Evolutionary conservation across 2,888 invertebrate genomes (phyloP).

Genomic region (Orchesella flavescens): DNA sequence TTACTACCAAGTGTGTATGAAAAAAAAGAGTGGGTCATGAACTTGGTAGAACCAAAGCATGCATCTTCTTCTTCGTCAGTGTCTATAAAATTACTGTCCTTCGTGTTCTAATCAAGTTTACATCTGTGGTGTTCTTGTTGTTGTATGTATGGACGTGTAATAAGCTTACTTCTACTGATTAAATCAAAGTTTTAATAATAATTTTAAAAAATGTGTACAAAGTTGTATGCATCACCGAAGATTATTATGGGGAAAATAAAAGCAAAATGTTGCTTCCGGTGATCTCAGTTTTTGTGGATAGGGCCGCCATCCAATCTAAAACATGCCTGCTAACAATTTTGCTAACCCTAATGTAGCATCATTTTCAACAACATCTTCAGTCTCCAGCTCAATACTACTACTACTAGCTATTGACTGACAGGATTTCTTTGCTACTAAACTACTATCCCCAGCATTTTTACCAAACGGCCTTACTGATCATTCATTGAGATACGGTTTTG

Average conservation of each 20-base stretch:
- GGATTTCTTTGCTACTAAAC: conserved; percentile 1
- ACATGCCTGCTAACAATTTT: conserved; percentile 18
- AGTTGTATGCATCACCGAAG: not conserved
- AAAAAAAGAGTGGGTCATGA: too few species aligned
- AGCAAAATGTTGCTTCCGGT: conserved; percentile 49
- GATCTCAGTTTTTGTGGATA: conserved; percentile 44
- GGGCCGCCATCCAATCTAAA: not conserved
- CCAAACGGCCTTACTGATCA: conserved; percentile 52
- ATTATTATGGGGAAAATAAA: not conserved
- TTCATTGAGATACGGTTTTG: conserved; percentile 9
- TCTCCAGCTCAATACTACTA: not conserved
- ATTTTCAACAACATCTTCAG: not conserved
- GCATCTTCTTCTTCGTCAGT: too few species aligned
- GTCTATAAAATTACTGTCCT: too few species aligned
- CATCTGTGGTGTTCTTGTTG: too few species aligned
- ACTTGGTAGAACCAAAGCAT: too few species aligned
- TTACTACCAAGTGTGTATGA: too few species aligned
- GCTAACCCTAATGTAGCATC: conserved; percentile 22
- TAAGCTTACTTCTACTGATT: too few species aligned
- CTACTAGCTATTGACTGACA: too few species aligned
- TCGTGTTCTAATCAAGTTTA: too few species aligned
- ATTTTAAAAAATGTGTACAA: not conserved
- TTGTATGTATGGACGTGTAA: too few species aligned
- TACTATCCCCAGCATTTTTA: not conserved
- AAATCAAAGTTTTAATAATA: too few species aligned